Evolutionary conservation across 2,797 vertebrate genomes (phyloP).

Genomic region (Gobio occitaniae): DNA sequence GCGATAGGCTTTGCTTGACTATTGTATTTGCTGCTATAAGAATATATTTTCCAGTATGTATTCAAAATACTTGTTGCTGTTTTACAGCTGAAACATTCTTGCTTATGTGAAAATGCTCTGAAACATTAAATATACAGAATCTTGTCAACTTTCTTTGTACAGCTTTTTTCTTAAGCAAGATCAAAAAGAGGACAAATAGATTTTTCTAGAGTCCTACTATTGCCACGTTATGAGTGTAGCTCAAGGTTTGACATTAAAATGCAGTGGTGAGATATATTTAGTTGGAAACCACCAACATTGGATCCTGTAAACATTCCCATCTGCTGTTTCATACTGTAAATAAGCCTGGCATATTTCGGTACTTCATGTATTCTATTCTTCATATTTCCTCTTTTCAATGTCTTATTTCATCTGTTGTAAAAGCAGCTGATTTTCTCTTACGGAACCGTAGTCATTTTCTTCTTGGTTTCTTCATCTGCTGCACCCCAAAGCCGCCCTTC

Average conservation of each 20-base stretch:
- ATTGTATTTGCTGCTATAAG: conserved; percentile 8
- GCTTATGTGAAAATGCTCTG: conserved; percentile 36
- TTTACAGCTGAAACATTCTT: conserved; percentile 16
- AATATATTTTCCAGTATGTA: neutral
- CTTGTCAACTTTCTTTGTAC: neutral
- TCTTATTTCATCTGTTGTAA: conserved; percentile 24
- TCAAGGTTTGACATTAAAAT: neutral
- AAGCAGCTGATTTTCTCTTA: conserved; percentile 51
- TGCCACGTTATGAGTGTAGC: neutral
- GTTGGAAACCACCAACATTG: neutral
- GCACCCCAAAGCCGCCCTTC: conserved; percentile 54
- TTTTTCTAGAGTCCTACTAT: neutral
- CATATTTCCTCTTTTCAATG: neutral
- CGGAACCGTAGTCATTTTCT: conserved; percentile 23
- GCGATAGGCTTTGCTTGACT: neutral
- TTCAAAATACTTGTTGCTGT: neutral
- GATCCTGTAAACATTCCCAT: conserved; percentile 41
- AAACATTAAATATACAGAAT: conserved; percentile 43
- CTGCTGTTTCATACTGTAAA: conserved; percentile 18
- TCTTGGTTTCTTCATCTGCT: conserved; percentile 41
- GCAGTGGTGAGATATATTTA: neutral
- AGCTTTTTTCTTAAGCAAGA: neutral
- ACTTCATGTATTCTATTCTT: neutral
- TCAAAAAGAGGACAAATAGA: neutral
- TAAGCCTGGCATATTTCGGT: conserved; percentile 19